Percentiles rank a stretch among this genome's conserved stretches.
Conservation (phyloP, 2,113 vertebrate genomes). For the Psephotus haematonotus region DNA sequence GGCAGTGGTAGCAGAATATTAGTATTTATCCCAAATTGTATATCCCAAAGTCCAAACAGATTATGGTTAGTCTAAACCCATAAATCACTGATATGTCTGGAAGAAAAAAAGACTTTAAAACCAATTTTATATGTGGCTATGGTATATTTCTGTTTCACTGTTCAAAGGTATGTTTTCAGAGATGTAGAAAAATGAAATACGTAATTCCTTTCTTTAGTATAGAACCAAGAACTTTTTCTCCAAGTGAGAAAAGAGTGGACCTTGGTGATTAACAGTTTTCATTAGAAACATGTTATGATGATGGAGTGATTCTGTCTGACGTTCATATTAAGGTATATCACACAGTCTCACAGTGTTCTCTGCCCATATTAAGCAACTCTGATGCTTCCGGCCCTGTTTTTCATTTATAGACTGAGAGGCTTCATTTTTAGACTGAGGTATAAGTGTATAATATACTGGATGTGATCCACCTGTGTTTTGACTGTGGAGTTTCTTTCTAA, state of each 20-base stretch:
- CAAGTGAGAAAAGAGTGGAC: neutral
- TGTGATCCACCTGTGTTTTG: neutral
- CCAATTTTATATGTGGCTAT: neutral
- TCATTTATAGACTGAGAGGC: neutral
- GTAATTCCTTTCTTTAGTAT: neutral
- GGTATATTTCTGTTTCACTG: neutral
- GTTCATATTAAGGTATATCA: neutral
- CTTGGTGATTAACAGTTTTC: neutral
- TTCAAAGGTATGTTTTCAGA: neutral
- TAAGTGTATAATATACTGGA: rapidly evolving
- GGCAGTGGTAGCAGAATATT: neutral
- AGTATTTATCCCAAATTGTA: neutral
- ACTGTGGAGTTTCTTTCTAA: neutral
- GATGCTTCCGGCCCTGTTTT: neutral
- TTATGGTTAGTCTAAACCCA: neutral
- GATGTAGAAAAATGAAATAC: neutral
- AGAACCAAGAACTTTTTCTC: neutral
- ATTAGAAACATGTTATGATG: neutral
- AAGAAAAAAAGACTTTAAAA: neutral
- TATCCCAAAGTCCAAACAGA: neutral
- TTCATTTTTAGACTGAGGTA: neutral
- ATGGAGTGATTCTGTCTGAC: neutral
- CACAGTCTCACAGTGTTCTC: neutral
- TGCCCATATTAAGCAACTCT: neutral
- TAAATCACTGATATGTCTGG: neutral